Base-by-base conservation (phyloP, 2,797 vertebrate species). In the Spinus olivaceus region DNA sequence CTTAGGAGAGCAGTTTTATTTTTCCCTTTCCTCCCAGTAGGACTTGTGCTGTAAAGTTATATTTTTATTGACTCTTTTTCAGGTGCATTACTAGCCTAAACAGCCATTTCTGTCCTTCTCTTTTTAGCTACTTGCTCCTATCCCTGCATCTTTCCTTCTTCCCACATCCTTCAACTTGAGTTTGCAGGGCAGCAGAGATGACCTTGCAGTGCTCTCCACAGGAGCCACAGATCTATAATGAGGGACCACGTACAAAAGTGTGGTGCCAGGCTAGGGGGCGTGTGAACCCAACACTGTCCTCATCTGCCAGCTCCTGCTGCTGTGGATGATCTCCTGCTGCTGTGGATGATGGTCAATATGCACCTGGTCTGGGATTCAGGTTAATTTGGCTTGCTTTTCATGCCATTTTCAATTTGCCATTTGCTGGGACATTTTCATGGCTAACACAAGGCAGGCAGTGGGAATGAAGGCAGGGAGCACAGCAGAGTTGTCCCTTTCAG, bases 211-310 rank as follows among this genome's bases (percentile, higher is more conserved):
- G 46, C 14, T 77, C 22, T 65, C 57, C 24, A 1, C 2, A 27
- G 25, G 12, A 53, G 33, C 37, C 44, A 35, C 27, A 32, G 10
- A 10, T 90, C 25, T 57, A 0, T 41, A 12, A 41, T 25, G 21
- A 81, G 46, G 10, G 33, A 7, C 16, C 14, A 10, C 0, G 3
- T 73, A 49, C 14, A 59, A 25, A 82, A 70, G 24, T 2, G 0
- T 73, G 14, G 42, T 72, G 39, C 42, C n/a, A 65, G 24, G 19
- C 59, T 47, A 41, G 6, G 4, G 35, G 2, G 6, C 0, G 0
- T 8, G 5, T 39, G 61, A 61, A 22, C 25, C 14, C 13, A 1
- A 5, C 13, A 41, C 16, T 10, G 2, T 12, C 35, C 14, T 66
- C 39, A 54, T 44, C 44, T 67, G 32, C 37, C 4, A 4, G 8